Evolutionary conservation across 1,140 invertebrate species (phyloP).

Genomic region (Drosophila truncata): DNA sequence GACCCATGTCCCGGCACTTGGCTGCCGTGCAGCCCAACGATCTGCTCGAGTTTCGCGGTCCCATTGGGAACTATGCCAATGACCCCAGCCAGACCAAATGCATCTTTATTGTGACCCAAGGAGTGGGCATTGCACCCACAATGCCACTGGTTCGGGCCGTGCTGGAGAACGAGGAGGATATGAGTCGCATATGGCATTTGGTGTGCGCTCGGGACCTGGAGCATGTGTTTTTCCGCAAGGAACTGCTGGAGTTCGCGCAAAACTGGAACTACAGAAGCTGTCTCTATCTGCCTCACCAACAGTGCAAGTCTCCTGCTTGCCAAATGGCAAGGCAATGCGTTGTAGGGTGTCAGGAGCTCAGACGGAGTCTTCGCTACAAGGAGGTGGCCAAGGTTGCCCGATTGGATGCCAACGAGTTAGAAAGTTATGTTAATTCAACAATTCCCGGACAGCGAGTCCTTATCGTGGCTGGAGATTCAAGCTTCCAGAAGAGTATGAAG

Average conservation of each 20-base stretch:
- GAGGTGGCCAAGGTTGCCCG: slow-evolving; percentile 42
- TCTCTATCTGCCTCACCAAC: slow-evolving; percentile 66
- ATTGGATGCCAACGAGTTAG: slow-evolving; percentile 35
- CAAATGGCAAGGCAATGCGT: slow-evolving; percentile 13
- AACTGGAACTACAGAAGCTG: slow-evolving; percentile 77
- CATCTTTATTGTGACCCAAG: slow-evolving; percentile 68
- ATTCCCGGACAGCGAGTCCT: slow-evolving; percentile 18
- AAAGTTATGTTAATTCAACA: not conserved
- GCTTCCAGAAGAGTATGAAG: slow-evolving; percentile 41
- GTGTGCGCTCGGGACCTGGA: slow-evolving; percentile 66
- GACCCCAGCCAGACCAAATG: slow-evolving; percentile 31
- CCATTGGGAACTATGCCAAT: slow-evolving; percentile 68
- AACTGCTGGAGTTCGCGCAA: slow-evolving; percentile 59
- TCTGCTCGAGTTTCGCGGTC: slow-evolving; percentile 73
- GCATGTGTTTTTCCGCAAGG: slow-evolving; percentile 70
- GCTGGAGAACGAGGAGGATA: slow-evolving; percentile 78
- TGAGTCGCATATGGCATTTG: slow-evolving; percentile 67
- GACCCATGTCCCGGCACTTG: slow-evolving; percentile 69
- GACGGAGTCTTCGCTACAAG: slow-evolving; percentile 52
- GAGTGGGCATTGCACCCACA: slow-evolving; percentile 78
- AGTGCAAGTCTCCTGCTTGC: slow-evolving; percentile 10
- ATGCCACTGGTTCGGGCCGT: slow-evolving; percentile 64
- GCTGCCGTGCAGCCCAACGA: slow-evolving; percentile 33
- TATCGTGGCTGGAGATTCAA: slow-evolving; percentile 58
- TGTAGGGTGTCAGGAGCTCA: slow-evolving; percentile 33